phyloP scores from a whole-genome alignment of 1,140 invertebrate genomes.

The Drosophila pachea region DNA sequence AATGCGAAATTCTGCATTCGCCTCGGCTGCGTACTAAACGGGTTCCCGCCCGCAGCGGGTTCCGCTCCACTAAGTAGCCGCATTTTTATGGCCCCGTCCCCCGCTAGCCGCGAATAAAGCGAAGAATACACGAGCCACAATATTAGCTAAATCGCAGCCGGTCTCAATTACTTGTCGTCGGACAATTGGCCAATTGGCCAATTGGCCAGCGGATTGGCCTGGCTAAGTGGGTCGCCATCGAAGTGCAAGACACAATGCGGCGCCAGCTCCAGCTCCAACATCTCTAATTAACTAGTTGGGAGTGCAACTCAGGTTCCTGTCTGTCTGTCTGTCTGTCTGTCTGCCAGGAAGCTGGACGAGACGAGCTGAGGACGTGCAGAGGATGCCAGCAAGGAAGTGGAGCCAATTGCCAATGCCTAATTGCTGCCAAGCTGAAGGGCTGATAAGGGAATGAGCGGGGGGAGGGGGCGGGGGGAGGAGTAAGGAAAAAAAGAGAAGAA shows the following conservation, averaged over 20 bases:
- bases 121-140: too few relatives aligned
- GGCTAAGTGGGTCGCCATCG: constrained; percentile 3
- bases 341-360: neutral
- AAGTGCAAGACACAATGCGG: constrained; percentile 25
- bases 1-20: constrained; percentile 39
- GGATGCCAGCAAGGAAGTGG: too few relatives aligned
- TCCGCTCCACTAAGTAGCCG: constrained; percentile 22
- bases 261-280: constrained; percentile 9
- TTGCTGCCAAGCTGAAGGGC: too few relatives aligned
- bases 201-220: too few relatives aligned
- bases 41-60: constrained; percentile 17
- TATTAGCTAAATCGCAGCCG: too few relatives aligned
- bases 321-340: constrained; percentile 5
- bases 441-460: too few relatives aligned
- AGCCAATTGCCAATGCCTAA: too few relatives aligned
- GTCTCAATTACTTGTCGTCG: too few relatives aligned
- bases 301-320: neutral
- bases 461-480: too few relatives aligned
- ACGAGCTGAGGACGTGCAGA: neutral
- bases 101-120: too few relatives aligned
- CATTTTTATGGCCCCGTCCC: constrained; percentile 16
- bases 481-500: too few relatives aligned
- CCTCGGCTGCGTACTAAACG: constrained; percentile 31
- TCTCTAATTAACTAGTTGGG: constrained; percentile 35
- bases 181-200: too few relatives aligned